Conservation (phyloP, 2,888 invertebrate species). For the Timema podura region DNA sequence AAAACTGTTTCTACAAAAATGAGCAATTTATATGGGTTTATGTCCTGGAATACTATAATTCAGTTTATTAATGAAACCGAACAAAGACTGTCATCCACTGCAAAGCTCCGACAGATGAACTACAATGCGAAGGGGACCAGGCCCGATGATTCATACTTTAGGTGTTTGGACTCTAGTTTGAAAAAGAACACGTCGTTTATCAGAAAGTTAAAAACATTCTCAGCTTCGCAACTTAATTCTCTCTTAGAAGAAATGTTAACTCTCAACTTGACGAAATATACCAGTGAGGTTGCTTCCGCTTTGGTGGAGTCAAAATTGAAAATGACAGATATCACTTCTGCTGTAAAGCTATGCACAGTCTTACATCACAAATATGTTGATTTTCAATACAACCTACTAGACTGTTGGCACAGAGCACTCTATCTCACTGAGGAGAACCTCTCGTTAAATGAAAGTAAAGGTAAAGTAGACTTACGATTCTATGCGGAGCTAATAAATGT, state of each 20-base stretch:
- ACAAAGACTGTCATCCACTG: background rate
- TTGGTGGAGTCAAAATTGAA: slow-evolving; percentile 93
- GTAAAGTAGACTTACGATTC: slow-evolving; percentile 89
- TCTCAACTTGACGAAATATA: slow-evolving; percentile 92
- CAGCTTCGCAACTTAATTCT: slow-evolving; percentile 73
- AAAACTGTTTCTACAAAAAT: too few relatives aligned
- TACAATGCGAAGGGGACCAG: slow-evolving; percentile 39
- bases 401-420: slow-evolving; percentile 89
- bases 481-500: slow-evolving; percentile 90
- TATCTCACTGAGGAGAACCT: slow-evolving; percentile 66
- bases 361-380: slow-evolving; percentile 88
- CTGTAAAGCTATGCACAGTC: slow-evolving; percentile 80
- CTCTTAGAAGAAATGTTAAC: slow-evolving; percentile 80
- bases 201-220: slow-evolving; percentile 89
- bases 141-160: slow-evolving; percentile 78
- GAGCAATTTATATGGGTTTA: too few relatives aligned
- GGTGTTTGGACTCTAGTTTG: slow-evolving; percentile 87
- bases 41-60: too few relatives aligned
- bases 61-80: background rate
- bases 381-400: slow-evolving; percentile 81
- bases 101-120: background rate
- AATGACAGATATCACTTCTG: slow-evolving; percentile 87
- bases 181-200: slow-evolving; percentile 98
- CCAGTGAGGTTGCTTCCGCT: slow-evolving; percentile 90
- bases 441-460: slow-evolving; percentile 78